Evolutionary conservation across 2,113 vertebrate genomes (phyloP), one percentile per base, ranked within the genome.

Genomic region (Sturnus vulgaris): DNA sequence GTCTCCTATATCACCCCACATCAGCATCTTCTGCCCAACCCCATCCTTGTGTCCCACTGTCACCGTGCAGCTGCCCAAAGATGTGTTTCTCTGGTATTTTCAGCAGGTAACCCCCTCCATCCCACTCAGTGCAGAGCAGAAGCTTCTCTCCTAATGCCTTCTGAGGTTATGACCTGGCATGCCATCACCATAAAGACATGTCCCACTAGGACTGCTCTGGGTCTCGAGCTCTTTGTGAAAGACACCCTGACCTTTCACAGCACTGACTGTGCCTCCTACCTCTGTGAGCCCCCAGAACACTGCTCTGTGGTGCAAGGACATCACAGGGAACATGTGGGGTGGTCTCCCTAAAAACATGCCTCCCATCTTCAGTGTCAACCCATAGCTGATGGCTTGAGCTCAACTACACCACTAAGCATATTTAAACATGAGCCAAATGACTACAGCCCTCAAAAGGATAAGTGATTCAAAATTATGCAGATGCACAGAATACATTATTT

Each of bases 381-480:
- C 19, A 1, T 42, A 87, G 72, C 24, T 3, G 1, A 56, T 2
- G 4, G 42, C 59, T 79, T 40, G 28, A 87, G 94, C 73, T 84
- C 56, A 63, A 55, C 63, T 80, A 61, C 47, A 65, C 47, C 0
- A 0, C 65, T 85, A 92, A 91, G 46, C 0, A 0, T 47, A 66
- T 19, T 69, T 75, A 35, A 94, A 91, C 3, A 1, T 5, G 35
- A 92, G 87, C 78, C 70, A 76, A 79, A 61, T 47, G 46, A 92
- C 73, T 87, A 55, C 33, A 91, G 87, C 9, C 49, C 84, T 89
- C 81, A 64, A n/a, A 95, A 95, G 65, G 77, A 22, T 84, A 95
- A 89, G 75, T 17, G 46, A 95, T 95, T 79, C 91, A 92, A 79
- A 93, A 91, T 76, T 85, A 96, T 91, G 84, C 78, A 95, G 92